These are phyloP conservation scores for Caretta caretta DNA, from an alignment of 2,113 vertebrate species.

Conservation along the genomic window DNA sequence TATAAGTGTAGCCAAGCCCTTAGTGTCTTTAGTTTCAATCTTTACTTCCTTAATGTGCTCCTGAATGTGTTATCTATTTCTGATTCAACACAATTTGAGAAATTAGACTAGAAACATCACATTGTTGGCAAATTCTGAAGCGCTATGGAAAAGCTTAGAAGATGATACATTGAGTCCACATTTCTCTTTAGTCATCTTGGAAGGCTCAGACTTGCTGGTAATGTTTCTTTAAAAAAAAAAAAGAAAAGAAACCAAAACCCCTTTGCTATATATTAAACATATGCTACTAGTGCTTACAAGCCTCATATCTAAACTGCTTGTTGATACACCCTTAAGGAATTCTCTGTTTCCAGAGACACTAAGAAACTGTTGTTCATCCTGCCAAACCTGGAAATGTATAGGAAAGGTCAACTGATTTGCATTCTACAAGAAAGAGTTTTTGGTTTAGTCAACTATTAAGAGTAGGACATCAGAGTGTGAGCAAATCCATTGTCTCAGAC, in stretches of 20 bases:
- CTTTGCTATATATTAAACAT: background rate
- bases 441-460: background rate
- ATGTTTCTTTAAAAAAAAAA: background rate
- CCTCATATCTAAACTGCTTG: background rate
- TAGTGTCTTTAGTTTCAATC: too few relatives aligned
- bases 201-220: background rate
- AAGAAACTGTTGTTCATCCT: background rate
- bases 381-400: background rate
- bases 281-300: background rate
- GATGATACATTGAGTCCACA: background rate
- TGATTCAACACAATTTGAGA: background rate
- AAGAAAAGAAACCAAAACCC: too few relatives aligned
- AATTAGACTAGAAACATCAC: background rate
- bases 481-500: background rate
- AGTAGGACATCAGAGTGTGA: background rate
- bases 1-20: too few relatives aligned
- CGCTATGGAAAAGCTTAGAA: background rate
- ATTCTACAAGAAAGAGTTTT: background rate
- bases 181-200: background rate
- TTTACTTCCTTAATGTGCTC: background rate
- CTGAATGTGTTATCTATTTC: background rate
- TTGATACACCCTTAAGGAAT: background rate
- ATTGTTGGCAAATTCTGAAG: background rate
- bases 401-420: background rate
- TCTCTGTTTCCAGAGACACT: background rate